A percentile compares a stretch with the other conserved stretches of the same genome.
Evolutionary conservation across 2,797 vertebrate genomes (phyloP).

Genomic region (Phataginus tetradactyla): DNA sequence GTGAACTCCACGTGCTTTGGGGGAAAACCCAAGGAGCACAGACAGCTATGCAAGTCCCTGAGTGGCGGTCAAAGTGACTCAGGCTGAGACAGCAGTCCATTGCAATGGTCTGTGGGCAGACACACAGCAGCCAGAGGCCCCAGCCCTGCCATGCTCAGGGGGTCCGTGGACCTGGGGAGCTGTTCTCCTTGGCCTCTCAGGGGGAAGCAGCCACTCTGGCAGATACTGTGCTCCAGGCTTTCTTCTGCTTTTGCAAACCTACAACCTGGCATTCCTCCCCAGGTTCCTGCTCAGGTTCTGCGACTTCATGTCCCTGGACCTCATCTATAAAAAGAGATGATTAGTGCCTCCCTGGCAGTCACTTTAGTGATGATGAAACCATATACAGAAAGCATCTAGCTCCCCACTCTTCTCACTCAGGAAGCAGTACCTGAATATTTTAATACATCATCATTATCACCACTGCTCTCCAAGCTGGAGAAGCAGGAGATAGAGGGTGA

Average conservation of each 20-base stretch:
- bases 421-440: neutral
- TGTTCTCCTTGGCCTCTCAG: neutral
- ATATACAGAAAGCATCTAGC: neutral
- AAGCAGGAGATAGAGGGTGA: neutral
- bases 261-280: neutral
- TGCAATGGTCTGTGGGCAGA: neutral
- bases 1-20: neutral
- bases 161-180: neutral
- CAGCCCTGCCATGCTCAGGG: neutral
- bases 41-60: too few species aligned
- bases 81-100: neutral
- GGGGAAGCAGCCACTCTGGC: neutral
- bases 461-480: neutral
- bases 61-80: neutral
- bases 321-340: accelerated
- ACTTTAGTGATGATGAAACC: neutral
- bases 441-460: neutral
- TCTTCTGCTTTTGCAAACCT: slow-evolving; percentile 37
- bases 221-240: neutral
- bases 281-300: neutral
- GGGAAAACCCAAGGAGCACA: slow-evolving; percentile 24
- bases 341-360: neutral
- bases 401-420: neutral
- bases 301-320: neutral
- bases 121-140: neutral